A percentile compares a stretch with the other conserved stretches of the same genome.
phyloP scores from a whole-genome alignment of 2,888 invertebrate species.

The Chrysina gloriosa region DNA sequence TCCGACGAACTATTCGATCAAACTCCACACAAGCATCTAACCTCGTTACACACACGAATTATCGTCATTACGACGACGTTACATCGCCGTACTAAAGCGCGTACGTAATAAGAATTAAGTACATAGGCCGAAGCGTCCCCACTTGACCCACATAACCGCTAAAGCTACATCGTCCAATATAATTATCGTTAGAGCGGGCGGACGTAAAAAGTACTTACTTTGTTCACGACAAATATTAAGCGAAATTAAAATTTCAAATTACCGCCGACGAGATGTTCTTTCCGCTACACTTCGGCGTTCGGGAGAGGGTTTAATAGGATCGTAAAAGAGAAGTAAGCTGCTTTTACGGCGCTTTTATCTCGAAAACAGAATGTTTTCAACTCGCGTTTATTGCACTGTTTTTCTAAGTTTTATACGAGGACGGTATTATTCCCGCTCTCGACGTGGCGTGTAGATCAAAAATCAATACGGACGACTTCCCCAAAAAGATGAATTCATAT shows the following conservation, averaged over 20 bases:
- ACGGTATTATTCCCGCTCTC: not conserved
- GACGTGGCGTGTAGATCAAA: slow-evolving; percentile 11
- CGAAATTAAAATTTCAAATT: slow-evolving; percentile 35
- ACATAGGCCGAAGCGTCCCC: too few relatives aligned
- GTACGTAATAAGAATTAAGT: too few relatives aligned
- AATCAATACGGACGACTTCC: not conserved
- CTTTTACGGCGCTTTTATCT: slow-evolving; percentile 37
- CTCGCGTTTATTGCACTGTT: slow-evolving; percentile 29
- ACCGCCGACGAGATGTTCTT: slow-evolving; percentile 12
- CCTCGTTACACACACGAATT: too few relatives aligned
- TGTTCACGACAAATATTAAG: slow-evolving; percentile 34
- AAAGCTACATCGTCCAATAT: not conserved
- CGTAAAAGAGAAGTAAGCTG: slow-evolving; percentile 29
- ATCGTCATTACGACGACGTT: too few relatives aligned
- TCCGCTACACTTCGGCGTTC: slow-evolving; percentile 15
- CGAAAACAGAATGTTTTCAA: slow-evolving; percentile 36
- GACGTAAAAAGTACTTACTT: slow-evolving; percentile 37
- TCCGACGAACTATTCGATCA: too few relatives aligned
- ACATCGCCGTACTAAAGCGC: too few relatives aligned
- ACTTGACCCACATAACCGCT: slow-evolving; percentile 11
- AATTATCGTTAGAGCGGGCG: slow-evolving; percentile 9
- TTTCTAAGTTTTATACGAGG: not conserved
- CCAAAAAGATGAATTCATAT: not conserved
- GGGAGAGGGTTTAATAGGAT: slow-evolving; percentile 24
- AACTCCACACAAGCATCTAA: too few relatives aligned